phyloP scores from a whole-genome alignment of 2,888 invertebrate genomes.

The Meteorus colon region DNA sequence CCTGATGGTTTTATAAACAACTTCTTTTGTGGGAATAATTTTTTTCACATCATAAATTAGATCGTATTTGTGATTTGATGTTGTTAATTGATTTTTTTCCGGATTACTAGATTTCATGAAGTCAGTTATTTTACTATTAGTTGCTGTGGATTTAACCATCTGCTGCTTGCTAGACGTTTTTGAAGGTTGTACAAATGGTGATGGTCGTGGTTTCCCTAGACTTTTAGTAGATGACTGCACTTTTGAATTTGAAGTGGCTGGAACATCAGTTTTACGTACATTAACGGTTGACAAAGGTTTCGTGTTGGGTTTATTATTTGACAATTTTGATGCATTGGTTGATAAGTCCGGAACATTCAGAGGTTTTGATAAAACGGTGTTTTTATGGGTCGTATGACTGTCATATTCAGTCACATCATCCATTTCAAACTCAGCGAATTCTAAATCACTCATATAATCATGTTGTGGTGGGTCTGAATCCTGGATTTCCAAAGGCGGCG shows the following conservation, averaged over 20 bases:
- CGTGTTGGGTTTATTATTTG: neutral
- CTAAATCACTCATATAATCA: constrained; percentile 7
- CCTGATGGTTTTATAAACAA: constrained; percentile 72
- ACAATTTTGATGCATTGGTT: neutral
- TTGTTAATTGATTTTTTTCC: constrained; percentile 13
- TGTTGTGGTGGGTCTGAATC: neutral
- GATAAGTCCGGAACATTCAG: neutral
- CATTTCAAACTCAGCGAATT: neutral
- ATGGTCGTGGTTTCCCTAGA: neutral
- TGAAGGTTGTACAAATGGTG: neutral
- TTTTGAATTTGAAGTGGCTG: neutral
- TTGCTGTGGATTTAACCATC: neutral
- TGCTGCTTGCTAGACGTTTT: neutral
- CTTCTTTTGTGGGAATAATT: constrained; percentile 44
- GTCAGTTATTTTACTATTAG: constrained; percentile 54
- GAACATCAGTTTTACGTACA: neutral
- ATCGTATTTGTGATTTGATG: constrained; percentile 56
- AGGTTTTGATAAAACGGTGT: neutral
- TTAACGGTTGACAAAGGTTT: neutral
- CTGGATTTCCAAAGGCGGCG: neutral
- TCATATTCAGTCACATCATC: neutral
- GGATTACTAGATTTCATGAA: constrained; percentile 49
- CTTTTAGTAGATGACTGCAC: neutral
- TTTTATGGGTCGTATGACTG: neutral
- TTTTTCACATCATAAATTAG: constrained; percentile 57